Evolutionary conservation across 1,140 invertebrate species (phyloP).

Genomic region (Pollicipes pollicipes): DNA sequence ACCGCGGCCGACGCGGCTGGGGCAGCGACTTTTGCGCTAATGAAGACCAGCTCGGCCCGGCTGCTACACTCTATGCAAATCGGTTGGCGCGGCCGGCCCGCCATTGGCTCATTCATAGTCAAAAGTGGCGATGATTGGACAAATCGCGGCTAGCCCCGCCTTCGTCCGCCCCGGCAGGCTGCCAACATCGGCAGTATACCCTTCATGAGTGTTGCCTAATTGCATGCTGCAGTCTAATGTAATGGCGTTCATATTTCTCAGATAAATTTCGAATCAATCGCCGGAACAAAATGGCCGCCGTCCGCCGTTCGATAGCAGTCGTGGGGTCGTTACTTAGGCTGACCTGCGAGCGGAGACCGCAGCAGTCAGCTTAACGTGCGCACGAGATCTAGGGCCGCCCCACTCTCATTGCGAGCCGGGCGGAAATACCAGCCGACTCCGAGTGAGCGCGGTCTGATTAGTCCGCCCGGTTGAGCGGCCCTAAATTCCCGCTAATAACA

Average conservation of each 20-base stretch:
- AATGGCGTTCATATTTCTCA: slow-evolving; percentile 25
- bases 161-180: too few species aligned
- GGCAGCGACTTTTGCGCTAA: neutral
- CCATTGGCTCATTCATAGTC: neutral
- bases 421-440: too few species aligned
- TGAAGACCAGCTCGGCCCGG: neutral
- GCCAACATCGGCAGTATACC: neutral
- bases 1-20: too few species aligned
- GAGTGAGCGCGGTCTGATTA: too few species aligned
- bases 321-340: neutral
- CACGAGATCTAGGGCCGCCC: too few species aligned
- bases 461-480: too few species aligned
- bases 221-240: slow-evolving; percentile 21
- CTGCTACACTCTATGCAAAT: neutral
- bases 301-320: neutral
- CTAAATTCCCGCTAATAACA: too few species aligned
- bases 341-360: neutral
- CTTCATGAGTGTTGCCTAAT: slow-evolving; percentile 10
- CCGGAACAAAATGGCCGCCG: neutral
- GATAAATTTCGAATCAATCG: neutral
- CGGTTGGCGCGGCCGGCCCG: neutral
- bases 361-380: neutral
- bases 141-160: neutral
- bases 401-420: too few species aligned
- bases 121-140: neutral